Evolutionary conservation across 2,113 vertebrate species (phyloP), one percentile per base, ranked within the genome.

Genomic region (Paraplagusia blochii): DNA sequence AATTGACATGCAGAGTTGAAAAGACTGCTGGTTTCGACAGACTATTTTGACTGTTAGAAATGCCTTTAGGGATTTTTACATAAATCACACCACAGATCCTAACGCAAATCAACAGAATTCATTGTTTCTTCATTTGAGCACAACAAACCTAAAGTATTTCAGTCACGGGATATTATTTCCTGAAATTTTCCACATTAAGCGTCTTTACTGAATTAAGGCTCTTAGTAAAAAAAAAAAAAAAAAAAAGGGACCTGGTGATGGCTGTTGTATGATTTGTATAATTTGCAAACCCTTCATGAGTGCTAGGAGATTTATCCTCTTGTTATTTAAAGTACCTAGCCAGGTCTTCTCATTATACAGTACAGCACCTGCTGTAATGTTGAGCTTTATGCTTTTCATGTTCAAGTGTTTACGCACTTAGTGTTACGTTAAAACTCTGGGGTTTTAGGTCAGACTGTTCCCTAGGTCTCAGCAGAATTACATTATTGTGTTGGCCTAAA

Each of bases 131-230:
- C 22, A n/a, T 29, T 29, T 44, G 12, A 5, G 15, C 46, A 46
- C 45, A 68, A 59, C 45, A 33, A 51, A 17, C 16, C 50, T 18
- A 58, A 12, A 17, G 19, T 51, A 66, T 69, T 46, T 33, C 18
- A 38, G 55, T 66, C 40, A 76, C 68, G 69, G 44, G 36, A 55
- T 56, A 74, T 76, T 77, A 76, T 84, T 74, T 72, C 39, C 15
- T 55, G 63, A 42, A 17, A 0, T 11, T 16, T 4, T 14, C 33
- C 0, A 29, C 40, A 46, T n/a, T 87, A 81, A 88, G 60, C 72
- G 74, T 74, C 83, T 86, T 87, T 65, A 68, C 13, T 16, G 84
- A 70, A 48, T 84, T 85, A 88, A 90, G 86, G 85, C 89, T 72
- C 39, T 67, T n/a, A 0, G 55, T 56, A 72, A 60, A n/a, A n/a